These are phyloP conservation scores for Sanderia malayensis DNA, from an alignment of 30 jellyfish, hydroid and myxozoan genomes.

Conservation along the genomic window DNA sequence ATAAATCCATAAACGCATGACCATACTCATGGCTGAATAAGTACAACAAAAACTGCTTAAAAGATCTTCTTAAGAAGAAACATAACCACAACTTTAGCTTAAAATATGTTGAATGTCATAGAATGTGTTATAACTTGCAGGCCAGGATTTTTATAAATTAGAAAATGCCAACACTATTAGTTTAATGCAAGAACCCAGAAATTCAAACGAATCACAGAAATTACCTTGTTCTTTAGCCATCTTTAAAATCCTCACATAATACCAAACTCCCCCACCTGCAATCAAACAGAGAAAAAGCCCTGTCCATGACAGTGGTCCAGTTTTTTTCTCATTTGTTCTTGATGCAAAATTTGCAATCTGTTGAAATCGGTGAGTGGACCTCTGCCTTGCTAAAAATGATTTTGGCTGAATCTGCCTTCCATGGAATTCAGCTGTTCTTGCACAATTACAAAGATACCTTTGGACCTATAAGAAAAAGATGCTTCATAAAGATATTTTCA, in stretches of 20 bases:
- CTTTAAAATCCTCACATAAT: conserved; percentile 58
- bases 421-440: no score
- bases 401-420: background rate
- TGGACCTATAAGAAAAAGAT: background rate
- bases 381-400: background rate
- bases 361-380: background rate
- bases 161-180: no score
- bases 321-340: background rate
- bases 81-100: no score
- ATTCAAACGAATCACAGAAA: background rate
- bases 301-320: conserved; percentile 93
- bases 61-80: no score
- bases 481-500: no score
- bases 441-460: conserved; percentile 16
- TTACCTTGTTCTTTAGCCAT: conserved; percentile 77
- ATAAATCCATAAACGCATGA: no score
- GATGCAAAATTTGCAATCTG: conserved; percentile 8
- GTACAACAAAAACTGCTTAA: no score
- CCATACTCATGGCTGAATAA: no score
- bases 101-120: no score
- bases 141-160: no score
- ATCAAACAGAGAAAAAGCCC: conserved; percentile 55
- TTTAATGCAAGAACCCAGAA: no score
- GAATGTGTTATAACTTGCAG: no score
- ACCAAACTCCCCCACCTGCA: conserved; percentile 86